phyloP scores from a whole-genome alignment of 2,113 vertebrate species.

The Tenebrosternarchus preto region DNA sequence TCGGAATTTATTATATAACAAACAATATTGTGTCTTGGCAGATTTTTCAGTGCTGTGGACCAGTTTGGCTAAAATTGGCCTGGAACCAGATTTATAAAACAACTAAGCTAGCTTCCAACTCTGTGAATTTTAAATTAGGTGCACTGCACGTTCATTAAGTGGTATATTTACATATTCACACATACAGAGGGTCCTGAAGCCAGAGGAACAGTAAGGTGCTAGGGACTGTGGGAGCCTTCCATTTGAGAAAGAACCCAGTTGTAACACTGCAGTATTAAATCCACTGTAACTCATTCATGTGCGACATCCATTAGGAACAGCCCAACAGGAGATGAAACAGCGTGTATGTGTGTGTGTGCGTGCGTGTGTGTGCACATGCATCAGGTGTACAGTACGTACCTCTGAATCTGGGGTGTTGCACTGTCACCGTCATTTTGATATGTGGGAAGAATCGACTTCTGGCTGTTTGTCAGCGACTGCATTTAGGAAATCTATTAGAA shows the following conservation, averaged over 20 bases:
- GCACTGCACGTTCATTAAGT: too few relatives aligned
- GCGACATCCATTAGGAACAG: slow-evolving; percentile 34
- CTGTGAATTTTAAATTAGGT: too few relatives aligned
- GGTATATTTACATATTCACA: too few relatives aligned
- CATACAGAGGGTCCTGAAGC: too few relatives aligned
- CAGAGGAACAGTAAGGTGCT: not conserved
- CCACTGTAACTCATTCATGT: slow-evolving; percentile 26
- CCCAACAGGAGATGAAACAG: slow-evolving; percentile 8
- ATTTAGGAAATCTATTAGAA: not conserved
- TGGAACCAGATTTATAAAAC: too few relatives aligned
- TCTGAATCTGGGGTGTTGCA: too few relatives aligned
- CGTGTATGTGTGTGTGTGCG: too few relatives aligned
- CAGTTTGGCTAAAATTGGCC: too few relatives aligned
- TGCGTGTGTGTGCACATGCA: not conserved
- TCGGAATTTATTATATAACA: not conserved
- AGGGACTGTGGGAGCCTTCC: not conserved
- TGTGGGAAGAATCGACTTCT: not conserved
- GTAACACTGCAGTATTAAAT: not conserved
- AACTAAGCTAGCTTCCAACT: too few relatives aligned
- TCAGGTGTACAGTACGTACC: too few relatives aligned
- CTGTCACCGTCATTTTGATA: too few relatives aligned
- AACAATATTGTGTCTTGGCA: not conserved
- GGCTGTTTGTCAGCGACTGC: not conserved
- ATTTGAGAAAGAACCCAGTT: not conserved
- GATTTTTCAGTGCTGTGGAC: too few relatives aligned